Evolutionary conservation across 2,113 vertebrate species (phyloP).

Genomic region (Trichechus manatus): DNA sequence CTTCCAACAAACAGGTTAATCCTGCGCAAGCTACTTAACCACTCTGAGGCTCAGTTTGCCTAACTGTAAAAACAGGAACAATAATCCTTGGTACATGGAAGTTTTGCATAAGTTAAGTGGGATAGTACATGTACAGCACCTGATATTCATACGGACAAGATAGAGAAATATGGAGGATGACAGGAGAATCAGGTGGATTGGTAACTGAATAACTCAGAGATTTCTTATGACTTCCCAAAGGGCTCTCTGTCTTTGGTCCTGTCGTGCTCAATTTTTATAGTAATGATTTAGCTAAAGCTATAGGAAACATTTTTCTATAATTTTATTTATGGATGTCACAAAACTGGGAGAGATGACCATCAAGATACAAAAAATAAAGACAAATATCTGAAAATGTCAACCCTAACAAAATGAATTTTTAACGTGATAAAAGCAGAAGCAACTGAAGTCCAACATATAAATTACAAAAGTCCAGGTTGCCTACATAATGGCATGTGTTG

Average conservation of each 20-base stretch:
- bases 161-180: background rate
- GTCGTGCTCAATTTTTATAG: background rate
- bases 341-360: constrained; percentile 9
- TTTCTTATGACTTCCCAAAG: background rate
- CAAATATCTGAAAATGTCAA: background rate
- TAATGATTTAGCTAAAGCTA: background rate
- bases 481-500: background rate
- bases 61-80: background rate
- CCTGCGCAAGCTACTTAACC: background rate
- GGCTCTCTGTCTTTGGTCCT: background rate
- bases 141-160: background rate
- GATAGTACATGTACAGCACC: background rate
- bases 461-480: background rate
- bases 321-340: constrained; percentile 18
- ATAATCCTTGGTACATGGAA: background rate
- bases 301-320: background rate
- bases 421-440: constrained; percentile 37
- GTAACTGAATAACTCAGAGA: background rate
- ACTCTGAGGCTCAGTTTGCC: background rate
- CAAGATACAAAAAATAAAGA: constrained; percentile 3
- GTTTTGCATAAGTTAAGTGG: background rate
- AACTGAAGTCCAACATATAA: constrained; percentile 3
- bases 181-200: background rate
- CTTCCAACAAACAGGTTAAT: background rate
- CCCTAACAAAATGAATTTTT: constrained; percentile 51